Evolutionary conservation across 2,797 vertebrate genomes (phyloP), one percentile per base, ranked within the genome.

Genomic region (Onychomys leucogaster): DNA sequence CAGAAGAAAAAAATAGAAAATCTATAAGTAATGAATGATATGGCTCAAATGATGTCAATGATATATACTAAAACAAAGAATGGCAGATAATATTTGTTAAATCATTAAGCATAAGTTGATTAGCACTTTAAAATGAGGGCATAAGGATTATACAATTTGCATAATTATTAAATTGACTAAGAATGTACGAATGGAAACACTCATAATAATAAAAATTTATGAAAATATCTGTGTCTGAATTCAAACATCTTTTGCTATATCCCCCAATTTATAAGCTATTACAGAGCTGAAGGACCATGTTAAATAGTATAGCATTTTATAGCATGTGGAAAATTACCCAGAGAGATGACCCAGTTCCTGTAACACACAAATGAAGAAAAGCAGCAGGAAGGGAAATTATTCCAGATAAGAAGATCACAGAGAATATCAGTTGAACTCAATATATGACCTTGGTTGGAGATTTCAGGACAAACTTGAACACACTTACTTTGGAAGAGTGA

Each of bases 321-420:
- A 78, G 16, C 71, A 76, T 76, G 59, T 94, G 41, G 16, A 59
- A 91, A 73, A 93, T 77, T 85, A 81, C n/a, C 29, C 41, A 81
- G 63, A 88, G 57, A 41, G 12, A 32, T 90, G 57, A 69, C 32
- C n/a, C 27, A 81, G 34, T 88, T 96, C 69, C 61, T 69, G 29
- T 1, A 89, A 89, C 2, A 78, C 12, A 37, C 27, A 93, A 82
- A 27, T 65, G 52, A 92, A 76, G 29, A 16, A 80, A 84, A 77
- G 5, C 65, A 61, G 3, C 23, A 13, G 3, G 21, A 49, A 87
- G 80, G 10, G 23, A 25, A 71, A n/a, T 3, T 29, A 29, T 21
- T 84, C 17, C 16, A 57, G 73, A 34, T 88, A 46, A 93, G 78
- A 92, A 57, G 27, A 82, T 89, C 6, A 87, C 14, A 90, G 17